Evolutionary conservation across 2,888 invertebrate species (phyloP), one percentile per base, ranked within the genome.

Genomic region (Halictus ligatus): DNA sequence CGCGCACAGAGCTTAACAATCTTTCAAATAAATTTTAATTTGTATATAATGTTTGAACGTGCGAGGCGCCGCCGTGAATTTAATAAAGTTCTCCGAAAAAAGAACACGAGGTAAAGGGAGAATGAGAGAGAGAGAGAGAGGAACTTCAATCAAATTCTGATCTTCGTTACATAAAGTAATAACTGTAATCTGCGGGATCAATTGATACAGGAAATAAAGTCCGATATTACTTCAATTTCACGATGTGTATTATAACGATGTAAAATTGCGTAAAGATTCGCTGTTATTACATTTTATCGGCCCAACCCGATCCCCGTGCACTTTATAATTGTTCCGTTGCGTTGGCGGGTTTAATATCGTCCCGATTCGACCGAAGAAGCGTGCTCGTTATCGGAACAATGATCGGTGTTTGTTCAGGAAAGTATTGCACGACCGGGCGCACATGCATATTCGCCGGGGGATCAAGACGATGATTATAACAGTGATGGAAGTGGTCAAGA

Each of bases 401-500:
- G 35, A 35, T 35, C 35, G 35, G 35, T 35, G 35, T 35, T 35
- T 35, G 35, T 35, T 1, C 40, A 69, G 35, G 21, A 67, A 21
- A 69, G 69, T 69, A 69, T 40, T 12, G 40, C 40, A 3, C 10
- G 10, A 12, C 5, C 35, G 21, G 67, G 8, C 46, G 1, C 0
- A 5, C 12, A 58, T 54, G 21, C 35, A 35, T 21, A 40, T 21
- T 40, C 10, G 21, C 40, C 40, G 4, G 29, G 4, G 40, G 69
- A 69, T 69, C 69, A 40, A 69, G 69, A 69, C 21, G 69, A 35
- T 69, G 69, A 40, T 21, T 69, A 69, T 40, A 40, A 21, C 40
- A 5, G 40, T 69, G 69, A 69, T 69, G 69, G 69, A 69, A 69
- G 40, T 69, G 69, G 69, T 40, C 69, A 69, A 69, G 69, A 40